These are phyloP conservation scores for Alitta virens DNA, from an alignment of 2,888 invertebrate species.

Conservation along the genomic window DNA sequence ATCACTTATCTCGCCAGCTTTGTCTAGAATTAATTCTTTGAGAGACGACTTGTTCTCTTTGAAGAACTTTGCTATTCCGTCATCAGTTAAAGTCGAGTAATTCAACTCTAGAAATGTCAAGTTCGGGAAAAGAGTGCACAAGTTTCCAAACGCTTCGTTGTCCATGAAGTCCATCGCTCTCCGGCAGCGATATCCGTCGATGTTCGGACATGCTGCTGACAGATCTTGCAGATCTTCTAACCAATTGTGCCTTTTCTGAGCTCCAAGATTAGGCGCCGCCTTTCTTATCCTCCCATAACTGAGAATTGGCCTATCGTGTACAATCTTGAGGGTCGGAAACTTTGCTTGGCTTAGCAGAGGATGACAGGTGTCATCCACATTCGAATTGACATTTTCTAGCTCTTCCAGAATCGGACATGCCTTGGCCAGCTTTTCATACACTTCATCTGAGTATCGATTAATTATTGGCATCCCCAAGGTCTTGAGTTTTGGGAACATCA, in stretches of 20 bases:
- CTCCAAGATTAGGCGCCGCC: slow-evolving; percentile 2
- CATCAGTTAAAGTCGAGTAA: slow-evolving; percentile 25
- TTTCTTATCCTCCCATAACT: slow-evolving; percentile 22
- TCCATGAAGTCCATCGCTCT: slow-evolving; percentile 26
- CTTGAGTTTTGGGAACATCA: slow-evolving; percentile 12
- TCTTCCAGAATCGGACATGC: slow-evolving; percentile 24
- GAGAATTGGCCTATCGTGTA: slow-evolving; percentile 26
- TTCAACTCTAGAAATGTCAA: slow-evolving; percentile 21
- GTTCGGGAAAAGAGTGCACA: slow-evolving; percentile 24
- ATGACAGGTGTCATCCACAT: slow-evolving; percentile 25
- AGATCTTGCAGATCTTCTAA: slow-evolving; percentile 22
- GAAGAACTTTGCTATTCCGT: slow-evolving; percentile 23
- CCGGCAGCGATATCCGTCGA: slow-evolving; percentile 23
- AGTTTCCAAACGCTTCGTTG: slow-evolving; percentile 23
- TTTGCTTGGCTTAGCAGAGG: slow-evolving; percentile 22
- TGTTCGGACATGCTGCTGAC: slow-evolving; percentile 22
- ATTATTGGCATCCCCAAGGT: slow-evolving; percentile 20
- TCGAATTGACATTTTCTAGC: slow-evolving; percentile 23
- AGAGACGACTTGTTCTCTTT: slow-evolving; percentile 15
- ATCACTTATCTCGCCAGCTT: slow-evolving; percentile 25
- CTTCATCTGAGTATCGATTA: slow-evolving; percentile 16
- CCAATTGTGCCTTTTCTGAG: slow-evolving; percentile 19
- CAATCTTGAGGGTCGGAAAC: slow-evolving; percentile 19
- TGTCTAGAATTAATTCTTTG: slow-evolving; percentile 21
- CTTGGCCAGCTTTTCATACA: slow-evolving; percentile 22